A percentile compares a stretch with the other conserved stretches of the same genome.
Evolutionary conservation across 1,140 invertebrate genomes (phyloP).

Genomic region (Proales similis): DNA sequence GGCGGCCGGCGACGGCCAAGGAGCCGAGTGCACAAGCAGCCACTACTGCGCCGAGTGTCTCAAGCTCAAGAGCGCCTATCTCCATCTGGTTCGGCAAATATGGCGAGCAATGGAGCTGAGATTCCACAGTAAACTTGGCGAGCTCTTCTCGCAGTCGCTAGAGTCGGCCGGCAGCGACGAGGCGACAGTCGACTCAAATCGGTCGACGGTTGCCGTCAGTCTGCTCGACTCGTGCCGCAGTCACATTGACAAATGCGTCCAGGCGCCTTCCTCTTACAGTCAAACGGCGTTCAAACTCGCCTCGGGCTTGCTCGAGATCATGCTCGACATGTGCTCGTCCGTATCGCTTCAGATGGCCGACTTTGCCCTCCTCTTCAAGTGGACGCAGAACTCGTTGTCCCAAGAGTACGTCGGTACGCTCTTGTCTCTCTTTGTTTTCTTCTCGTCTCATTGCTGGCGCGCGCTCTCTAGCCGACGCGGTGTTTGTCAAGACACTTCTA

Average conservation of each 20-base stretch:
- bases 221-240: slow-evolving; percentile 19
- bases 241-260: slow-evolving; percentile 7
- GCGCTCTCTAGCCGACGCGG: slow-evolving; percentile 1
- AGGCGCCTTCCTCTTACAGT: not conserved
- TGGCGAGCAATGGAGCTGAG: no score
- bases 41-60: no score
- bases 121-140: no score
- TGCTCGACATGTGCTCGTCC: slow-evolving; percentile 11
- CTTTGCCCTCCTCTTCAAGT: slow-evolving; percentile 32
- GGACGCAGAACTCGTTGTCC: slow-evolving; percentile 4
- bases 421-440: no score
- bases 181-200: no score
- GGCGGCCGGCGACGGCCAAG: no score
- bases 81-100: no score
- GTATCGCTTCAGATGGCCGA: slow-evolving; percentile 12
- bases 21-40: no score
- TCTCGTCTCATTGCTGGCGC: no score
- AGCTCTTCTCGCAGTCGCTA: no score
- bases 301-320: slow-evolving; percentile 3
- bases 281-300: slow-evolving; percentile 10
- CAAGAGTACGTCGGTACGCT: slow-evolving; percentile 24
- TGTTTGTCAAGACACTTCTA: slow-evolving; percentile 14
- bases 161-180: no score
- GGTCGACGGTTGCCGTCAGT: slow-evolving; percentile 21
- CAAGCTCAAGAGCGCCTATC: no score